These are phyloP conservation scores for Alosa sapidissima DNA, from an alignment of 2,797 vertebrate species.

Conservation along the genomic window DNA sequence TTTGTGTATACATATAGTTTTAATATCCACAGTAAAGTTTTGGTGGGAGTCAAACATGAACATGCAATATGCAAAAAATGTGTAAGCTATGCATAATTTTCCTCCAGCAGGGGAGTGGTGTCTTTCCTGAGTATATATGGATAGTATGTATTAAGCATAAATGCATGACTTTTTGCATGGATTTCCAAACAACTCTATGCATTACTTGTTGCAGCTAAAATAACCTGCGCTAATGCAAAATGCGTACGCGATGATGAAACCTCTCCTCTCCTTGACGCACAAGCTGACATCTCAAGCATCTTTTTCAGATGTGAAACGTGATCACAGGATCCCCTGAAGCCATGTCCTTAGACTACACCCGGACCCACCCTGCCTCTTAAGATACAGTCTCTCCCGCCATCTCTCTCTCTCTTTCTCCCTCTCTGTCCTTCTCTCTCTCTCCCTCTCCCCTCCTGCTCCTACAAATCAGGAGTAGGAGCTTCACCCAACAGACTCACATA, in stretches of 20 bases:
- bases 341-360: neutral
- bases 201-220: neutral
- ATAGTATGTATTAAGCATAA: neutral
- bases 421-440: neutral
- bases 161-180: too few relatives aligned
- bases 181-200: neutral
- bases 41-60: neutral
- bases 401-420: neutral
- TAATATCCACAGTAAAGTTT: neutral
- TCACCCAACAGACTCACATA: slow-evolving; percentile 61
- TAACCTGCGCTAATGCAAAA: neutral
- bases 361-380: neutral
- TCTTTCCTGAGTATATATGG: neutral
- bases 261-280: neutral
- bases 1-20: neutral
- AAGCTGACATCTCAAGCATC: slow-evolving; percentile 6
- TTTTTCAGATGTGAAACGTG: slow-evolving; percentile 16
- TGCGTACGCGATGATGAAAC: neutral
- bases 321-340: slow-evolving; percentile 1
- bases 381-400: neutral
- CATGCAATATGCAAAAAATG: slow-evolving; percentile 4
- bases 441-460: neutral
- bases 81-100: neutral
- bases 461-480: slow-evolving; percentile 27
- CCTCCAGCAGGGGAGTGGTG: neutral